Evolutionary conservation across 2,888 invertebrate species (phyloP).

Genomic region (Epinotia ramella): DNA sequence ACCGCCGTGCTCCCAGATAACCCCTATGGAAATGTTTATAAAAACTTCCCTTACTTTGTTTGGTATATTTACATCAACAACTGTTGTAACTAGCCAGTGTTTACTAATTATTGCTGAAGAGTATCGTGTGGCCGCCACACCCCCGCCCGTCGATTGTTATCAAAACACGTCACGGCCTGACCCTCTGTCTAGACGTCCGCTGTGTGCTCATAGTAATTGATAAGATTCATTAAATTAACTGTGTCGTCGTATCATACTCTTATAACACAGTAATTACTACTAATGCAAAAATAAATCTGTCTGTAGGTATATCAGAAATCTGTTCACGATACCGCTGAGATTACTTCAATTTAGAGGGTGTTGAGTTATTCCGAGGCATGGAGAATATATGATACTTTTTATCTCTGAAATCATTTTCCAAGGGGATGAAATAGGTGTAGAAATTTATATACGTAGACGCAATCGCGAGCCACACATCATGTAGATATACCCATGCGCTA

Average conservation of each 20-base stretch:
- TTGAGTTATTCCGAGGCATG: background rate
- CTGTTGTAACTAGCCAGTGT: constrained; percentile 48
- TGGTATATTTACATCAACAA: constrained; percentile 41
- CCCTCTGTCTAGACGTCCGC: constrained; percentile 52
- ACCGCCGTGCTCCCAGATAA: background rate
- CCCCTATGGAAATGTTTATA: constrained; percentile 41
- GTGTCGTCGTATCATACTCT: background rate
- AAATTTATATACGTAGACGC: background rate
- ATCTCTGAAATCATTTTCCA: background rate
- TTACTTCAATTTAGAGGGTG: background rate
- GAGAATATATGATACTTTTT: background rate
- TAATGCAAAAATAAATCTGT: background rate
- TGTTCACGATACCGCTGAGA: background rate
- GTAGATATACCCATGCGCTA: background rate
- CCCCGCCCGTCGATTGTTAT: constrained; percentile 52
- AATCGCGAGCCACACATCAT: background rate
- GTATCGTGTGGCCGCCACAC: constrained; percentile 51
- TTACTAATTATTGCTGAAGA: constrained; percentile 51
- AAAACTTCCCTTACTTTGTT: constrained; percentile 48
- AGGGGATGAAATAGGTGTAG: background rate
- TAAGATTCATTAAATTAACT: constrained; percentile 38
- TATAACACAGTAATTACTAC: background rate
- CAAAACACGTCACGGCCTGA: constrained; percentile 53
- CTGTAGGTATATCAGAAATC: background rate
- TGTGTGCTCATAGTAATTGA: constrained; percentile 23